Conservation (phyloP, 92 coral and sea anemone species). For the Phenganax subtilis region DNA sequence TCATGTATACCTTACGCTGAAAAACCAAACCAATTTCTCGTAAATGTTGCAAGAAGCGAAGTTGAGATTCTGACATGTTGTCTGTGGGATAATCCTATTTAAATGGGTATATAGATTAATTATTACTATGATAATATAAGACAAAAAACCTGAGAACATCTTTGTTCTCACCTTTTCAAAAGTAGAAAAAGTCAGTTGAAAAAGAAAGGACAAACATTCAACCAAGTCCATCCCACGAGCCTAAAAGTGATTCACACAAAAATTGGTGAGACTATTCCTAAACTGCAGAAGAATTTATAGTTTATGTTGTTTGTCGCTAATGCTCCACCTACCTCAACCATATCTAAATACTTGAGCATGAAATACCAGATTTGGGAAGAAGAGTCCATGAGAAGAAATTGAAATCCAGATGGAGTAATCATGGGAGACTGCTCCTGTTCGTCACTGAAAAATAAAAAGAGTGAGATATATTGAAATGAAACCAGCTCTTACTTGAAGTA, state of each 20-base stretch:
- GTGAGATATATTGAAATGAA: neutral
- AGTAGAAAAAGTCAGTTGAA: conserved; percentile 86
- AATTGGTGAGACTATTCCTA: neutral
- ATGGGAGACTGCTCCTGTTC: conserved; percentile 76
- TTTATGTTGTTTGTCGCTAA: neutral
- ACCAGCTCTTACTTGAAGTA: neutral
- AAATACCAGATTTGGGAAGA: conserved; percentile 98
- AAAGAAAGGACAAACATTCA: conserved; percentile 85
- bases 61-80: conserved; percentile 81
- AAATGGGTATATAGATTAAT: neutral
- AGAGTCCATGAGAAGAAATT: conserved; percentile 95
- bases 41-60: conserved; percentile 77
- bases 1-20: conserved; percentile 78
- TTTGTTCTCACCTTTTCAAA: conserved; percentile 76
- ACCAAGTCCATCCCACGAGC: conserved; percentile 94
- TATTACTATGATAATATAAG: neutral
- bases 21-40: conserved; percentile 94
- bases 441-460: conserved; percentile 54
- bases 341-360: conserved; percentile 90
- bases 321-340: conserved; percentile 68
- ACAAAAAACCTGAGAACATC: neutral
- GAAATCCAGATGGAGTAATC: conserved; percentile 96
- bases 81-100: conserved; percentile 91
- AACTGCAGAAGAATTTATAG: neutral
- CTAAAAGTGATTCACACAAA: conserved; percentile 40